Conservation (phyloP, 2,113 vertebrate species). For the Ivindomyrus marchei region DNA sequence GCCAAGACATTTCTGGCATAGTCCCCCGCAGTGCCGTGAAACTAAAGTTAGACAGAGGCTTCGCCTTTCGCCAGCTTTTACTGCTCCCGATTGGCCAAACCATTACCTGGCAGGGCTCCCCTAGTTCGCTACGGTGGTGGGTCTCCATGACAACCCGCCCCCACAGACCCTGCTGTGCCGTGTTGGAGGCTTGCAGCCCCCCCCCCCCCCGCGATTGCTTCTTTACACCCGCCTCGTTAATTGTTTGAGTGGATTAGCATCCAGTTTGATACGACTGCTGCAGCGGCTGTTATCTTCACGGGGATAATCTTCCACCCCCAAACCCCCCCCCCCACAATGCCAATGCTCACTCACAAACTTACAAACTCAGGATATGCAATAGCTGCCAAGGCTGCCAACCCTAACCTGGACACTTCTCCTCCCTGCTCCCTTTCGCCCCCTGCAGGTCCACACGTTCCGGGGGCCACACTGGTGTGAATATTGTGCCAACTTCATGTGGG, state of each 20-base stretch:
- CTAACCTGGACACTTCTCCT: background rate
- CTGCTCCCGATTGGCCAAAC: slow-evolving; percentile 45
- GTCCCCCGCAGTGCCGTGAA: background rate
- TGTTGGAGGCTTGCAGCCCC: slow-evolving; percentile 18
- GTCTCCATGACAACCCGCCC: slow-evolving; percentile 40
- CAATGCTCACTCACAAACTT: slow-evolving; percentile 31
- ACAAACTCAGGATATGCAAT: background rate
- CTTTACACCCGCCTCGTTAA: slow-evolving; percentile 30
- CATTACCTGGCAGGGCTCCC: slow-evolving; percentile 41
- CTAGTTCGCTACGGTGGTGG: slow-evolving; percentile 32
- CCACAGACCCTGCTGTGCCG: slow-evolving; percentile 21
- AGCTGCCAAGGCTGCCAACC: background rate
- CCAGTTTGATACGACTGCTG: slow-evolving; percentile 19
- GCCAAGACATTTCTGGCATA: background rate
- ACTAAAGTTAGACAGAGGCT: slow-evolving; percentile 15
- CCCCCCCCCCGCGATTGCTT: background rate
- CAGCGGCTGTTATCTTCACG: slow-evolving; percentile 32
- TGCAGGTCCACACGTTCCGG: slow-evolving; percentile 76
- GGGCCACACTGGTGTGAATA: slow-evolving; percentile 80
- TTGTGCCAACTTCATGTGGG: slow-evolving; percentile 83
- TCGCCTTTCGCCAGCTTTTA: slow-evolving; percentile 14
- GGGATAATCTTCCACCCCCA: slow-evolving; percentile 20
- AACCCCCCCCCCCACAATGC: background rate
- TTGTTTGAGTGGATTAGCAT: slow-evolving; percentile 32
- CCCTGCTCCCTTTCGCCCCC: slow-evolving; percentile 31